Evolutionary conservation across 2,888 invertebrate genomes (phyloP), one percentile per base, ranked within the genome.

Genomic region (Osmoderma eremita): DNA sequence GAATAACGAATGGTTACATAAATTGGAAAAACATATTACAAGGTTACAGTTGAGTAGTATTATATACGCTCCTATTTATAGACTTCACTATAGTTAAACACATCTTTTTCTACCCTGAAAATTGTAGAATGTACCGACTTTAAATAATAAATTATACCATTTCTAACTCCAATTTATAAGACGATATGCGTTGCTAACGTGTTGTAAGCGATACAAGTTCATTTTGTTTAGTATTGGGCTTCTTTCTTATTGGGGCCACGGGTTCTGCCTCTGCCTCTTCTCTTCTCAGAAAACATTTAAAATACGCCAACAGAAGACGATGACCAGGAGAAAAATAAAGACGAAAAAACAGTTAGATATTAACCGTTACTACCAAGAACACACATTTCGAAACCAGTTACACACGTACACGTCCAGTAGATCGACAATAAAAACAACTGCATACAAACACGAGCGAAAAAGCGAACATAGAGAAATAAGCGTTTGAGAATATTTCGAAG

Each of bases 321-420:
- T 24, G 18, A 53, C 38, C 18, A 38, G 12, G 18, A 18, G 53
- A 53, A 53, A 38, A 53, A 15, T 38, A 53, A 53, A 53, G 18
- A 38, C 8, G 38, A 15, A 53, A 53, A 53, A 53, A 53, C 38
- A 38, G 17, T 12, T 38, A 53, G 20, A 53, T 12, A 20, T 53
- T 53, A 8, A 53, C 53, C 53, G 53, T 53, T 53, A 53, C 38
- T 53, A 38, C 53, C 15, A 39, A 17, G 53, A 53, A 53, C 53
- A 30, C 24, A 53, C 36, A 30, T 53, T 53, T 38, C 53, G 38
- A 53, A 53, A 53, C 53, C 53, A 38, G 53, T 53, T 53, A 53
- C 38, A 24, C n/a, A 22, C 24, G 24, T 50, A 53, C n/a, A 38
- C 36, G 17, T 18, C 53, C 10, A 38, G n/a, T 15, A 53, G 38